Evolutionary conservation across 2,888 invertebrate genomes (phyloP), one percentile per base, ranked within the genome.

Genomic region (Epinotia nisella): DNA sequence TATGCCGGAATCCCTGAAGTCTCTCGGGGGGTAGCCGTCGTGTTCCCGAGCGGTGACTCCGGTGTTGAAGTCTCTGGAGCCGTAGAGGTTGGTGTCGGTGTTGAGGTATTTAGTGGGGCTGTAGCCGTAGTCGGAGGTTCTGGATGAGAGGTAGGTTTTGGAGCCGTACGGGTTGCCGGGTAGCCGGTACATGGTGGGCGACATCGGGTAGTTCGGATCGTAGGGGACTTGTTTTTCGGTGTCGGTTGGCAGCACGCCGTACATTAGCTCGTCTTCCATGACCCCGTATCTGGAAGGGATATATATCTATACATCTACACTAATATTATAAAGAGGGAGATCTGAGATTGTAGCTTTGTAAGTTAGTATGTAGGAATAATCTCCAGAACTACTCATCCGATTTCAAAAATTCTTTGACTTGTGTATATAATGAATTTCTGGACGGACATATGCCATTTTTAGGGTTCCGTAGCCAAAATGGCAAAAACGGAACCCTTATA

Each of bases 131-230:
- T 94, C 94, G 0, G 94, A 93, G 0, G 92, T 91, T 65, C 92
- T 80, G 1, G 91, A 88, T 0, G 92, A 85, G 1, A 94, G 82
- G 80, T 93, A 94, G 11, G 89, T 90, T 78, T 94, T 92, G 66
- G 93, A 92, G 1, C 90, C 95, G 88, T 91, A 95, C 60, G 85
- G 94, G 81, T 90, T 94, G 79, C 82, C 89, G 0, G 92, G 91
- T 13, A 93, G 80, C 1, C 92, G 83, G 82, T 93, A 94, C 92
- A 92, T 90, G 53, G 89, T 93, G 41, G 87, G 94, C 75, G 89
- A 95, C 75, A 91, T 94, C 0, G 93, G 92, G 79, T 93, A 94
- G 83, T 89, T 91, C 3, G 93, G 91, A 51, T 94, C 94, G 82
- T 94, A 94, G 0, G 90, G 87, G 11, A 90, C 85, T 79, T 92